A percentile compares a stretch with the other conserved stretches of the same genome.
Conservation (phyloP, 2,888 invertebrate genomes). For the Empis livida region DNA sequence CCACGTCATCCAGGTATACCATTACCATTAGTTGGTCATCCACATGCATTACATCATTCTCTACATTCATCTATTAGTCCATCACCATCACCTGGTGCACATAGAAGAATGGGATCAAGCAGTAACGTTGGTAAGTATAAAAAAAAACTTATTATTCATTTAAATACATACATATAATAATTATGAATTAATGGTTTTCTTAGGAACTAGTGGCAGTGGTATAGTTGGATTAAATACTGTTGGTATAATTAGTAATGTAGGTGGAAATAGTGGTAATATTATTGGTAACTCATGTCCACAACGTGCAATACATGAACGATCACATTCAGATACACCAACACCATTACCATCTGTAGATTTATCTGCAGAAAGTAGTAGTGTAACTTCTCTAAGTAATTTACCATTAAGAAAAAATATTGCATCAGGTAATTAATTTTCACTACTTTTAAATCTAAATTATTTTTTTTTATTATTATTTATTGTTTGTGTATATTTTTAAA, state of each 20-base stretch:
- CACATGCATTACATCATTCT: constrained; percentile 20
- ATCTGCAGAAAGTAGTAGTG: constrained; percentile 90
- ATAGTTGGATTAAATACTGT: no score
- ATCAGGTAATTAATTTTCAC: no score
- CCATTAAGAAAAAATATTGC: constrained; percentile 72
- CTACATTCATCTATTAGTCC: constrained; percentile 20
- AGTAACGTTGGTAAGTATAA: constrained; percentile 24
- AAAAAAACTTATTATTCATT: no score
- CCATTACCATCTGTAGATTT: constrained; percentile 76
- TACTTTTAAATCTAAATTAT: no score
- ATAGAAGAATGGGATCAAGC: constrained; percentile 47
- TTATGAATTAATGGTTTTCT: no score
- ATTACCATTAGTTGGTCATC: constrained; percentile 44
- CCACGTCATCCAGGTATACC: constrained; percentile 52
- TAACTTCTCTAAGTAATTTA: constrained; percentile 82
- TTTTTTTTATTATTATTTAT: constrained; percentile 22
- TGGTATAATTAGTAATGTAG: neutral
- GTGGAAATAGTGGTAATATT: neutral
- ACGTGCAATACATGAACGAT: constrained; percentile 61
- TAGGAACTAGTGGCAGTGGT: no score
- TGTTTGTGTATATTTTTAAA: neutral
- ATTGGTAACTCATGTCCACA: neutral
- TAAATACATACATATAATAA: no score
- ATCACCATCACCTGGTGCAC: constrained; percentile 41
- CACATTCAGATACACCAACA: constrained; percentile 79